Conservation (phyloP, 2,797 vertebrate species). For the Dendrocincla fuliginosa region DNA sequence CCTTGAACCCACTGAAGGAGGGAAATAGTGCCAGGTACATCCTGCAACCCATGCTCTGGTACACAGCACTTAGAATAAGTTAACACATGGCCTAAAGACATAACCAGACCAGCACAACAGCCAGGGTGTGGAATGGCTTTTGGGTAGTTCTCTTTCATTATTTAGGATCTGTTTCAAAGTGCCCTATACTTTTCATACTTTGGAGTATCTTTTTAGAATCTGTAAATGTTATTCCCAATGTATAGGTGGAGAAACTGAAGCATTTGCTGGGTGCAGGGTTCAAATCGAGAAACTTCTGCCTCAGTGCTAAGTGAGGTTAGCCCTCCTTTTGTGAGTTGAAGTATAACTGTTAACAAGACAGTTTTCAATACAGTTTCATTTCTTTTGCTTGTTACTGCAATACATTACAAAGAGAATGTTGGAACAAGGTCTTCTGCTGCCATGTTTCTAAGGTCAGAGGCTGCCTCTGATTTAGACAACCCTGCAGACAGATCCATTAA, state of each 20-base stretch:
- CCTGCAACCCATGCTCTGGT: neutral
- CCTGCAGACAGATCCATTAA: neutral
- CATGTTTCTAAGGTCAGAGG: neutral
- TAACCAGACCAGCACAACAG: neutral
- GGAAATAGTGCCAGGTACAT: neutral
- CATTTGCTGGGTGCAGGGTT: neutral
- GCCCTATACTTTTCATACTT: neutral
- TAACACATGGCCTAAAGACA: neutral
- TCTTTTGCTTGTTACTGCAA: slow-evolving; percentile 22
- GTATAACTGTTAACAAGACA: slow-evolving; percentile 19
- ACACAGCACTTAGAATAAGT: neutral
- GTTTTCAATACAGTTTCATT: slow-evolving; percentile 26
- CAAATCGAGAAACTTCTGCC: neutral
- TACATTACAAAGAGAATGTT: slow-evolving; percentile 20
- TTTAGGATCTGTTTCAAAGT: neutral
- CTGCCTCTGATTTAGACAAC: neutral
- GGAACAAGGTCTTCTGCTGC: neutral
- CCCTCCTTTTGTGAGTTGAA: slow-evolving; percentile 22
- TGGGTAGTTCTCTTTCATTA: neutral
- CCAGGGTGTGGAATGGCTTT: neutral
- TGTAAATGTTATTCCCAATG: neutral
- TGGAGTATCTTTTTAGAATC: neutral
- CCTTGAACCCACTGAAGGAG: slow-evolving; percentile 40
- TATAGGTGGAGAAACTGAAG: neutral
- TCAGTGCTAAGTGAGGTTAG: neutral